Evolutionary conservation across 2,888 invertebrate species (phyloP).

Genomic region (Nowickia ferox): DNA sequence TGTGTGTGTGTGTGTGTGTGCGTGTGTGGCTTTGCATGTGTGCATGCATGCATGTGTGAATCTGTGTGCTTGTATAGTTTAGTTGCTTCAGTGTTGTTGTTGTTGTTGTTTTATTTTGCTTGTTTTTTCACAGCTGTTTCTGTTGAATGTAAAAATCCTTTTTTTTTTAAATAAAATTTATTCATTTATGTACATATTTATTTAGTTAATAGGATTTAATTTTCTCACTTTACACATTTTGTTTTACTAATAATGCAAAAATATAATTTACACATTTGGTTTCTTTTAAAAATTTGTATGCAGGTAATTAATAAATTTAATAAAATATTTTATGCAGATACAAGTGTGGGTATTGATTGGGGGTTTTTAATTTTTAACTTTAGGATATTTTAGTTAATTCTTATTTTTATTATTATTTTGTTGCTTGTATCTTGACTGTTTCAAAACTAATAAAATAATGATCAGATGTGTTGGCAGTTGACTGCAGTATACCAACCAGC

Average conservation of each 20-base stretch:
- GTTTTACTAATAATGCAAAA: neutral
- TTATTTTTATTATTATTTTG: slow-evolving; percentile 26
- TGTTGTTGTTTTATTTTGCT: slow-evolving; percentile 36
- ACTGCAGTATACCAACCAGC: slow-evolving; percentile 62
- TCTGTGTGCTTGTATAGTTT: neutral
- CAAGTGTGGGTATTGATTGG: neutral
- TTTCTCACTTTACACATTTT: slow-evolving; percentile 6
- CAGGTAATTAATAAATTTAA: neutral
- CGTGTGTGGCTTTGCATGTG: neutral
- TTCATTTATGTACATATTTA: slow-evolving; percentile 21
- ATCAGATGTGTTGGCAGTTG: slow-evolving; percentile 66
- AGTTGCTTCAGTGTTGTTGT: slow-evolving; percentile 30
- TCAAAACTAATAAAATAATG: slow-evolving; percentile 69
- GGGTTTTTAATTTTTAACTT: slow-evolving; percentile 24
- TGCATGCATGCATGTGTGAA: neutral
- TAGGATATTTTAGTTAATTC: slow-evolving; percentile 43
- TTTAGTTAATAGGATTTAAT: neutral
- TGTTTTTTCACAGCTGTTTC: slow-evolving; percentile 70
- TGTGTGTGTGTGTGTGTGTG: neutral
- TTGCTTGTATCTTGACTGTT: slow-evolving; percentile 66
- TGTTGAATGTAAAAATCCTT: slow-evolving; percentile 45
- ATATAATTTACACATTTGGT: neutral
- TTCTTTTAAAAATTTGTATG: neutral
- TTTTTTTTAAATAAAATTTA: slow-evolving; percentile 8
- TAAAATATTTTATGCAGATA: neutral